Percentiles rank a stretch among this genome's conserved stretches.
These are phyloP conservation scores for Enteromius afrohamiltoni DNA, from an alignment of 2,797 vertebrate species.

Conservation along the genomic window DNA sequence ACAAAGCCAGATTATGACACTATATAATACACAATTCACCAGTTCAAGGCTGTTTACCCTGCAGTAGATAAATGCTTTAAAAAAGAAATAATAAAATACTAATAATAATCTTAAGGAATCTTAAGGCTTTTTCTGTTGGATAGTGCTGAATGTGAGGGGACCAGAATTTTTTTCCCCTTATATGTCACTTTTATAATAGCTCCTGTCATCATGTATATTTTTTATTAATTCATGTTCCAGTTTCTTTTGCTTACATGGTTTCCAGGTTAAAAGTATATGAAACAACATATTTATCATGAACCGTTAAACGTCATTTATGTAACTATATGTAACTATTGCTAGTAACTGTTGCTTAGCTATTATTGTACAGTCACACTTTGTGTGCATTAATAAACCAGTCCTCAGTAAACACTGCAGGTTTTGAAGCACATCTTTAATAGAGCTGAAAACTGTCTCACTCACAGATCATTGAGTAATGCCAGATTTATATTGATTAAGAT, in stretches of 20 bases:
- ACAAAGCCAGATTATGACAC: constrained; percentile 5
- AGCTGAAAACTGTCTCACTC: background rate
- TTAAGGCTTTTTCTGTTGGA: constrained; percentile 3
- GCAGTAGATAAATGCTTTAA: constrained; percentile 21
- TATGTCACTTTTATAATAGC: background rate
- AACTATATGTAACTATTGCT: background rate
- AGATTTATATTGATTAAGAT: background rate
- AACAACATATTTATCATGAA: background rate
- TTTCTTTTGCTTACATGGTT: background rate
- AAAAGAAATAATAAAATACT: background rate
- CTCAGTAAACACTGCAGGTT: background rate
- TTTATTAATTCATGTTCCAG: constrained; percentile 4
- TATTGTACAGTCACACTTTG: background rate
- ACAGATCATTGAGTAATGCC: background rate
- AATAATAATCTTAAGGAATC: constrained; percentile 5
- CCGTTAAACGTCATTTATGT: background rate
- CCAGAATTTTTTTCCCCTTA: background rate
- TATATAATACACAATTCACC: constrained; percentile 7
- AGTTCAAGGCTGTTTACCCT: constrained; percentile 1
- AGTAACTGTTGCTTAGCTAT: background rate
- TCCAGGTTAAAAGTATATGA: background rate
- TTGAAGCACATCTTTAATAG: background rate
- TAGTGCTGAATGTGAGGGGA: background rate
- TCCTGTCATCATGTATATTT: background rate
- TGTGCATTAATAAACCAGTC: background rate